Conservation (phyloP, 2,113 vertebrate genomes). For the Oryzias celebensis region DNA sequence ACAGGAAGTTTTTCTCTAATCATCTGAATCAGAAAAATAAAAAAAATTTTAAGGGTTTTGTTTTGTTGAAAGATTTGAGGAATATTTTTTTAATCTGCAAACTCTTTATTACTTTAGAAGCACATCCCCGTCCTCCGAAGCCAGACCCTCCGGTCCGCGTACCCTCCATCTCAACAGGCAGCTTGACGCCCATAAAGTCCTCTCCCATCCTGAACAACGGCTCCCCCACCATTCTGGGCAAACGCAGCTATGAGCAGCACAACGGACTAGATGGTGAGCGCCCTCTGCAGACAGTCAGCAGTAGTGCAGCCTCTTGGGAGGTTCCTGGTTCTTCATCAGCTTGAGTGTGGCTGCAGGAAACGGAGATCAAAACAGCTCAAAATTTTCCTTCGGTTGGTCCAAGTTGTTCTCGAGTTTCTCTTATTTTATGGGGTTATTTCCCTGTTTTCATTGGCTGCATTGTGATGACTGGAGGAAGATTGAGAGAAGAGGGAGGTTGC, state of each 20-base stretch:
- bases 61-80: no score
- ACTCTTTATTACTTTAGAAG: conserved; percentile 74
- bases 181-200: conserved; percentile 88
- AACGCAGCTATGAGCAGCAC: conserved; percentile 94
- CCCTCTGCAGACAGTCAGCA: neutral
- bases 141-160: conserved; percentile 80
- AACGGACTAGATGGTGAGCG: conserved; percentile 92
- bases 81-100: no score
- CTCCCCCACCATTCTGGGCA: conserved; percentile 95
- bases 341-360: no score
- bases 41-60: no score
- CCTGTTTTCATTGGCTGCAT: conserved; percentile 53
- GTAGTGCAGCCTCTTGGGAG: no score
- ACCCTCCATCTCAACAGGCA: conserved; percentile 81
- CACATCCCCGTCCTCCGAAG: conserved; percentile 88
- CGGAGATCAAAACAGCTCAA: no score
- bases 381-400: neutral
- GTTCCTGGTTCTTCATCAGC: no score
- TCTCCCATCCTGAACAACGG: conserved; percentile 94
- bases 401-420: conserved; percentile 9
- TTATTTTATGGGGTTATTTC: conserved; percentile 34
- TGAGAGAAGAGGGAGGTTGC: neutral
- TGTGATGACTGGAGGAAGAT: conserved; percentile 24
- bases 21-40: no score
- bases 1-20: no score